Conservation (phyloP, 2,888 invertebrate species). For the Cyclophora punctaria region DNA sequence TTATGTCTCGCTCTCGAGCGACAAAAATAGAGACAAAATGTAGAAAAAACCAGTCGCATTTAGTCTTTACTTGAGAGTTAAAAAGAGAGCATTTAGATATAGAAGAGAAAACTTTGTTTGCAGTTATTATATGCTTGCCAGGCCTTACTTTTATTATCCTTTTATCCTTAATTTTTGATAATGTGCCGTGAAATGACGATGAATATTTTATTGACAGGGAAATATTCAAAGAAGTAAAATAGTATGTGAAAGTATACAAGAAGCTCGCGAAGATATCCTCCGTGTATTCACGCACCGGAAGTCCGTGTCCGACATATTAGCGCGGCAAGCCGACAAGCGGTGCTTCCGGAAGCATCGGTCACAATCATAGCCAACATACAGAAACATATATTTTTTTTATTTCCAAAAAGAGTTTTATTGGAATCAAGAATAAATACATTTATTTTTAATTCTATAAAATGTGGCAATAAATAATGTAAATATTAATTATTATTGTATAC, state of each 20-base stretch:
- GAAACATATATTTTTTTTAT: conserved; percentile 13
- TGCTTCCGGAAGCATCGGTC: conserved; percentile 94
- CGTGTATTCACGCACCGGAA: conserved; percentile 94
- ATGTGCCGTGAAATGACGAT: too few relatives aligned
- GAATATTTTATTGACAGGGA: conserved; percentile 75
- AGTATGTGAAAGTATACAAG: conserved; percentile 92
- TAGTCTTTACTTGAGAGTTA: too few relatives aligned
- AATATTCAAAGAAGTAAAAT: conserved; percentile 96
- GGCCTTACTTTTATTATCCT: too few relatives aligned
- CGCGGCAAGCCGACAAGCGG: conserved; percentile 92
- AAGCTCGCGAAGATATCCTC: conserved; percentile 90
- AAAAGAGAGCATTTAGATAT: too few relatives aligned
- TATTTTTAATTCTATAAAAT: conserved; percentile 2
- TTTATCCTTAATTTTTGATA: too few relatives aligned
- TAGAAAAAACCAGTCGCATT: too few relatives aligned
- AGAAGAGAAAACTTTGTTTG: too few relatives aligned
- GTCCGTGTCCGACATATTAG: conserved; percentile 91
- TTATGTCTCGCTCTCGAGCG: too few relatives aligned
- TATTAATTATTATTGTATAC: conserved; percentile 33
- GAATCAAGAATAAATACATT: too few relatives aligned
- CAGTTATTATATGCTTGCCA: too few relatives aligned
- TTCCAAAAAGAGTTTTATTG: too few relatives aligned
- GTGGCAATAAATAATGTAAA: conserved; percentile 32
- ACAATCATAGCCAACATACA: conserved; percentile 52
- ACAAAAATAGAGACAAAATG: too few relatives aligned